Percentiles rank a stretch among this genome's conserved stretches.
These are phyloP conservation scores for Podabrus alpinus DNA, from an alignment of 2,888 invertebrate species.

Conservation along the genomic window DNA sequence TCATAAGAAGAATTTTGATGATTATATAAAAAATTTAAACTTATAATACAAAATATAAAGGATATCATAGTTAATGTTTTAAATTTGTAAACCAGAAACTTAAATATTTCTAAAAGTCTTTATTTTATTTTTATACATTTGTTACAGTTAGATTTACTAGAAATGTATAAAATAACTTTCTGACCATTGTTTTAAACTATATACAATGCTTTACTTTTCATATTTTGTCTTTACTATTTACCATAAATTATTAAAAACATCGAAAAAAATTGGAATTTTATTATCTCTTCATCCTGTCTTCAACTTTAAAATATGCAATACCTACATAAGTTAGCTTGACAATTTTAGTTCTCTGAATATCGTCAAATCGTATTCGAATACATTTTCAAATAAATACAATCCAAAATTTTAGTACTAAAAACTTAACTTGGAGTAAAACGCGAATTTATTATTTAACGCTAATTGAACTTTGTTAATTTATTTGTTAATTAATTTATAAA, in stretches of 20 bases:
- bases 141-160: background rate
- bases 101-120: background rate
- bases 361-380: too few relatives aligned
- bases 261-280: background rate
- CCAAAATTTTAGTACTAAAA: too few relatives aligned
- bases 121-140: background rate
- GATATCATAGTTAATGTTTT: background rate
- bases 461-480: too few relatives aligned
- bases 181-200: background rate
- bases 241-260: background rate
- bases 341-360: too few relatives aligned
- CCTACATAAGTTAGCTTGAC: too few relatives aligned
- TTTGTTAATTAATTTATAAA: too few relatives aligned
- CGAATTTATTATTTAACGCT: too few relatives aligned
- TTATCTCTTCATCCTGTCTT: background rate
- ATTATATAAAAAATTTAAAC: background rate
- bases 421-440: too few relatives aligned
- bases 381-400: too few relatives aligned
- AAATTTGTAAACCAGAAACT: background rate
- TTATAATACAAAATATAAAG: background rate
- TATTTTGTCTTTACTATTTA: background rate
- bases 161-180: background rate
- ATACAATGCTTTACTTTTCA: background rate
- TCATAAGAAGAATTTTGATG: background rate
- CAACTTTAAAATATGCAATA: background rate